Percentiles rank a stretch among this genome's conserved stretches.
Evolutionary conservation across 2,888 invertebrate species (phyloP).

Genomic region (Meteorus cinctellus): DNA sequence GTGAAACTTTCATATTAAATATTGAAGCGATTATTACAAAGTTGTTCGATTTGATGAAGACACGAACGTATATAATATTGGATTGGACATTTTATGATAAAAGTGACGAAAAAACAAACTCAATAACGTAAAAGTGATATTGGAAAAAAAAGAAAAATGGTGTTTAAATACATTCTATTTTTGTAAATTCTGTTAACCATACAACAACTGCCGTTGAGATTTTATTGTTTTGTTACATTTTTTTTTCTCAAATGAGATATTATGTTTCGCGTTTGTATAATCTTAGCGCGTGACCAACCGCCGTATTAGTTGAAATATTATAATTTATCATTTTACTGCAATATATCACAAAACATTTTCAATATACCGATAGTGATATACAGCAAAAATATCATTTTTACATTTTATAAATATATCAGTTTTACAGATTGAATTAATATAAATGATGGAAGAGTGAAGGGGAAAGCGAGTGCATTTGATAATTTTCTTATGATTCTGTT

Average conservation of each 20-base stretch:
- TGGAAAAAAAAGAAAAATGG: neutral
- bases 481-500: neutral
- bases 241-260: neutral
- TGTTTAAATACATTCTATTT: neutral
- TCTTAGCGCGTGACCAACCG: neutral
- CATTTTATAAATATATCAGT: neutral
- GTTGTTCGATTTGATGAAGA: neutral
- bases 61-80: no score
- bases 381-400: neutral
- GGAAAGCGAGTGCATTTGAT: neutral
- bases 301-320: neutral
- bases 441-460: neutral
- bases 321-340: neutral
- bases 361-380: neutral
- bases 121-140: no score
- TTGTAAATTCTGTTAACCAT: neutral
- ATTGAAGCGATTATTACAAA: neutral
- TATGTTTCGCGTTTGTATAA: neutral
- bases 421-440: neutral
- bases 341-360: neutral
- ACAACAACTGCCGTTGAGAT: slow-evolving; percentile 1
- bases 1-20: neutral
- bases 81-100: no score
- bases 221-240: no score
- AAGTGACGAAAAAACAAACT: no score